Evolutionary conservation across 2,888 invertebrate species (phyloP), one percentile per base, ranked within the genome.

Genomic region (Amphipyra tragopoginis): DNA sequence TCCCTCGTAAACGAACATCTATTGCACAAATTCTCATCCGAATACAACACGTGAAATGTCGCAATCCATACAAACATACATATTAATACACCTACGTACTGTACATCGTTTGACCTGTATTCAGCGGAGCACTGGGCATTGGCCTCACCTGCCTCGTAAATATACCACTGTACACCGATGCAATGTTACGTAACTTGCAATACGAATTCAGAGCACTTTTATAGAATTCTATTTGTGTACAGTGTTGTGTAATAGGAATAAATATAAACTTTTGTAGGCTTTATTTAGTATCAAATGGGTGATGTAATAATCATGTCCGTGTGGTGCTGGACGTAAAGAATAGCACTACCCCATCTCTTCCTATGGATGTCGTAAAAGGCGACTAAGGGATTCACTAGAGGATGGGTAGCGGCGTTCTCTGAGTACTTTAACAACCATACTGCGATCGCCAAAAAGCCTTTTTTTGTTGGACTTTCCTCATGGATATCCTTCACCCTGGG

Each of bases 71-170:
- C 43, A 14, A 36, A 42, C 34, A 52, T 49, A 67, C 55, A 51
- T 52, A 57, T 47, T 36, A 40, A 42, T 45, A 10, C 5, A 15
- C 40, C 15, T 38, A 8, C 21, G 21, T 44, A 59, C 52, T 9
- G 40, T 69, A 69, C 76, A 72, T 79, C 67, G 65, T 69, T 65
- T 71, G 80, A 80, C 80, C 79, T 66, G 80, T 62, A 81, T 81
- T 76, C 71, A 42, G 39, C 56, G 68, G 58, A 62, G 13, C 48
- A 60, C 42, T 67, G 67, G 76, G 42, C 50, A 64, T 44, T 59
- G 63, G 36, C 56, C 56, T 10, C 57, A 52, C 55, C 54, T 54
- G 57, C 44, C 39, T 64, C 59, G 57, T 62, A 52, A 64, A 57
- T 68, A 51, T 39, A 55, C 43, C 50, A 65, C 54, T 50, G 59